Base-by-base conservation (phyloP, 1,140 invertebrate species). In the Trichonephila clavipes region DNA sequence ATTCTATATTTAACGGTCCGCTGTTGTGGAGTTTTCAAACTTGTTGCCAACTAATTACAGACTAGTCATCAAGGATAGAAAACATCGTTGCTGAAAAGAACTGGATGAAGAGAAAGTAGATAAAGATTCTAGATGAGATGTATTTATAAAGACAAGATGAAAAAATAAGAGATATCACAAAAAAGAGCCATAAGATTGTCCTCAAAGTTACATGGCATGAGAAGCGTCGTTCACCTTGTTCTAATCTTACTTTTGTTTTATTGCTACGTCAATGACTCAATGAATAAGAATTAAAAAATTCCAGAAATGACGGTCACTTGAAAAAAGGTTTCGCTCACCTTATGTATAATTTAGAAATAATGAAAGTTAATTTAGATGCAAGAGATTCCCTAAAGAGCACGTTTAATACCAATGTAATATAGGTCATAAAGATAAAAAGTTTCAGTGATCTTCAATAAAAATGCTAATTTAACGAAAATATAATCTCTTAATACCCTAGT, bases 31-130 rank as follows among this genome's bases (percentile, higher is more conserved):
- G 61, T 51, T 89, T 89, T 24, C 12, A 21, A 69, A 89, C 40
- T 77, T 51, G 34, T 19, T 89, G 66, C 88, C 66, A 77, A 89
- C 88, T 89, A 77, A 89, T 89, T 72, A 59, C 88, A 24, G 40
- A 77, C 59, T 34, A 28, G 86, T 61, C 83, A 85, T 85, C n/a
- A 85, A 85, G 83, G 51, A 85, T 85, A 85, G 28, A 44, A 24
- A 59, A 24, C n/a, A 85, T 34, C 44, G 21, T 59, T 8, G 61
- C 12, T 44, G 14, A 40, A 88, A 88, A 88, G 19, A 81, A 64
- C 28, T 18, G 28, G 18, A 34, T 40, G 34, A 40, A 14, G 18
- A 72, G 28, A 77, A 77, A 0, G 10, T 40, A 77, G 72, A 77
- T 77, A 77, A 77, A 69, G 28, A 34, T 77, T 18, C 72, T 18